Evolutionary conservation across 2,797 vertebrate genomes (phyloP), one percentile per base, ranked within the genome.

Genomic region (Fringilla coelebs): DNA sequence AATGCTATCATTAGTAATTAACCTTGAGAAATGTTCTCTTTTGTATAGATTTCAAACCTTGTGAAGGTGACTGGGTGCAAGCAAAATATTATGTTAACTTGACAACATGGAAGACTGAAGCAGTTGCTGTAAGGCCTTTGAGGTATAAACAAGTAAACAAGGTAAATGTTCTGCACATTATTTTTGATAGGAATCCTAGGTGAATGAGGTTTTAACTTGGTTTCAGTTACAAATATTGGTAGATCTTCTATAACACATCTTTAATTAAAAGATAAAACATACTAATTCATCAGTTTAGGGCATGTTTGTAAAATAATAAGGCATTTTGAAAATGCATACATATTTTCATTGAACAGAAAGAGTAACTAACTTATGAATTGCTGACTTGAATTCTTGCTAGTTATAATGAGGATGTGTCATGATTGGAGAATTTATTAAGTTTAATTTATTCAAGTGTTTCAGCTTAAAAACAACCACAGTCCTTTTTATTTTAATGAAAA

Each of bases 41-140:
- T 77, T 89, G 15, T 66, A 15, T 88, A 99, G 99, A 98, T 94
- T 99, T 98, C 83, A 70, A 96, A 77, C 99, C 99, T 60, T 98
- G 96, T 97, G 98, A 98, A 96, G 99, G 99, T 76, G 99, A 99
- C 97, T 99, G 99, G 99, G 99, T 99, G 55, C 98, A 99, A 97
- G 99, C 98, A 0, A 98, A 99, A 78, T 99, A 99, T 92, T 98
- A 98, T 63, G 97, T 99, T 93, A 98, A 98, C 73, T 97, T 98
- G 0, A 93, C 91, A n/a, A 97, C 98, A 1, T 98, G 98, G 98
- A 98, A 93, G 95, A 99, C 98, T 45, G 97, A 98, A 96, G 99
- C 99, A 74, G 89, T 98, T 62, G 98, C 96, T 36, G 98, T 99
- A 76, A 98, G 97, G 34, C 99, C 99, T 6, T 97, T 99, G 93